Evolutionary conservation across 2,888 invertebrate species (phyloP), one percentile per base, ranked within the genome.

Genomic region (Caenorhabditis sp.): DNA sequence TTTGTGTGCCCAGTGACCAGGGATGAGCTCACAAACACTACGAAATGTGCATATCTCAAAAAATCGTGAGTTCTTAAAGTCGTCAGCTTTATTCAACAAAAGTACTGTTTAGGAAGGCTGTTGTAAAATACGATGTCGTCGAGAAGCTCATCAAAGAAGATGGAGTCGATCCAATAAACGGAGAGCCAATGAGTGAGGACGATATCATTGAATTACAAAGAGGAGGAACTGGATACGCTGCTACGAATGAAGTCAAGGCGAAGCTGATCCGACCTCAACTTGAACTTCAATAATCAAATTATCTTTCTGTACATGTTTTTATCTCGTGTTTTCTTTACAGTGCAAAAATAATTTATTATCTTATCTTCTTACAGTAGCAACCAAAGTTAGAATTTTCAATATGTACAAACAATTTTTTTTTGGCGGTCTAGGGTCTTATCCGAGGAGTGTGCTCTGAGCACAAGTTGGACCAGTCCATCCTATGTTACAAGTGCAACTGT

Each of bases 1-100:
- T 99, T 97, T 92, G 97, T 97, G 95, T 99, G 99, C 93, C 96
- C 98, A 1, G 95, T 99, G 0, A 98, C 98, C 1, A 96, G 97
- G 93, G 99, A 99, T 93, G 95, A 97, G 82, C 94, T 99, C 44
- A 95, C 96, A 86, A 98, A 98, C 94, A 96, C 97, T 8, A 95
- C 97, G 2, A 97, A 97, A 0, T 96, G 96, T 93, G 98, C 96
- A 82, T 96, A 98, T 38, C 94, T 99, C 72, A 95, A 94, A 93
- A 95, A 96, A 79, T 96, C 96, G 95, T 96, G 66, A 64, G 88
- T 86, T 12, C 22, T 10, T 16, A 24, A 19, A 16, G 28, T 54
- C 26, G 19, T 49, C 7, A 51, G 19, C 14, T 49, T 61, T 0
- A 19, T 6, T 5, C 14, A 61, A 16, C 4, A 28, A 14, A 24